Percentiles rank a stretch among this genome's conserved stretches.
Evolutionary conservation across 1,140 invertebrate species (phyloP).

Genomic region (Cataglyphis hispanica): DNA sequence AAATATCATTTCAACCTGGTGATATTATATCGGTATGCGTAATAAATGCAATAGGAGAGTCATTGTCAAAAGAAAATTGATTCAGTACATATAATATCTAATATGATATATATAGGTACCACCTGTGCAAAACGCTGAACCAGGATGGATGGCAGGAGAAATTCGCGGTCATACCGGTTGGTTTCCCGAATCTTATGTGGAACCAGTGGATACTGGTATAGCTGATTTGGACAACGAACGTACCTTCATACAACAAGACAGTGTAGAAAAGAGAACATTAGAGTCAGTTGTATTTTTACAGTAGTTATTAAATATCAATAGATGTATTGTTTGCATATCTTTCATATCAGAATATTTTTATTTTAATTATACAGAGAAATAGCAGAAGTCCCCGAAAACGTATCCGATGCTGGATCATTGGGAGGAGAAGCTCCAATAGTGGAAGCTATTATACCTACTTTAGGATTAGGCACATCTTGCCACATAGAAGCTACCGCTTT

Average conservation of each 20-base stretch:
- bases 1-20: constrained; percentile 97
- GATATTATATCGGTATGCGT: constrained; percentile 94
- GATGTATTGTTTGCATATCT: neutral
- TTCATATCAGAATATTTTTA: neutral
- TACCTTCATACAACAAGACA: constrained; percentile 83
- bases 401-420: constrained; percentile 87
- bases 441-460: constrained; percentile 80
- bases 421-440: constrained; percentile 81
- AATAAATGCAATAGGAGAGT: neutral
- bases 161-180: constrained; percentile 96
- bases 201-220: constrained; percentile 89
- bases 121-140: constrained; percentile 94
- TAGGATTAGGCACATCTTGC: constrained; percentile 83
- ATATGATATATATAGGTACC: constrained; percentile 88
- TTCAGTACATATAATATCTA: neutral
- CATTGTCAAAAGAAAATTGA: neutral
- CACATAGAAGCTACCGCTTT: constrained; percentile 87
- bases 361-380: constrained; percentile 87
- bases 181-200: constrained; percentile 99
- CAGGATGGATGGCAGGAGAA: constrained; percentile 98
- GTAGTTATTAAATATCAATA: neutral
- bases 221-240: constrained; percentile 54
- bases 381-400: constrained; percentile 91
- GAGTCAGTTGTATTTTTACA: constrained; percentile 80
- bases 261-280: constrained; percentile 85